phyloP scores from a whole-genome alignment of 2,113 vertebrate genomes.

The Planiliza haematocheilus region DNA sequence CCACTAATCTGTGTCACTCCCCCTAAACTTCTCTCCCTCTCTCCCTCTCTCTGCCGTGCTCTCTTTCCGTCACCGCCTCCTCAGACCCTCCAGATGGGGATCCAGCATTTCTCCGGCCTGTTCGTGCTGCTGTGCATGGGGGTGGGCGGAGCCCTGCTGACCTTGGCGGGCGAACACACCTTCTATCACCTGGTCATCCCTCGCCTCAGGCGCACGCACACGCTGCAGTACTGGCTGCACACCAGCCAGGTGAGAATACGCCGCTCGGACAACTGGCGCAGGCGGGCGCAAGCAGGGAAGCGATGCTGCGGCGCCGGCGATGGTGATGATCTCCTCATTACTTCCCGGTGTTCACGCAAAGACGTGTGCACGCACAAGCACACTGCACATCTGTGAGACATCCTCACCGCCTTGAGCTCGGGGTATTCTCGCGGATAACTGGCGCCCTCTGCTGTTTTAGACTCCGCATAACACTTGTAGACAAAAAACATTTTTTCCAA shows the following conservation, averaged over 20 bases:
- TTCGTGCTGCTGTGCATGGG: conserved; percentile 95
- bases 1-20: conserved; percentile 40
- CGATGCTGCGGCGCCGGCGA: neutral
- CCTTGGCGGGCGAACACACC: conserved; percentile 89
- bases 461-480: neutral
- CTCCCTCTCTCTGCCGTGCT: neutral
- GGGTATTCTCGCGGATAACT: conserved; percentile 4
- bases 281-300: neutral
- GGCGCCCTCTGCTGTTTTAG: conserved; percentile 68
- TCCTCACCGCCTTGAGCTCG: neutral
- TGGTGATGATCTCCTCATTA: neutral
- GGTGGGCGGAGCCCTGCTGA: conserved; percentile 91
- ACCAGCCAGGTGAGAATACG: conserved; percentile 89
- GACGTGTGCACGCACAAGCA: neutral
- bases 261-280: too few species aligned
- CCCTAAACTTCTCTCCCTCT: conserved; percentile 1
- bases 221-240: conserved; percentile 94
- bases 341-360: conserved; percentile 8
- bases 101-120: conserved; percentile 94
- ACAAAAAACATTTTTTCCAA: neutral
- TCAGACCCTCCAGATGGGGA: conserved; percentile 94
- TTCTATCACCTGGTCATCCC: conserved; percentile 92
- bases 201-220: conserved; percentile 85
- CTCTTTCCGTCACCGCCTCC: neutral
- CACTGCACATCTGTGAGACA: neutral